Base-by-base conservation (phyloP, 2,888 invertebrate species). In the Phalangium opilio region DNA sequence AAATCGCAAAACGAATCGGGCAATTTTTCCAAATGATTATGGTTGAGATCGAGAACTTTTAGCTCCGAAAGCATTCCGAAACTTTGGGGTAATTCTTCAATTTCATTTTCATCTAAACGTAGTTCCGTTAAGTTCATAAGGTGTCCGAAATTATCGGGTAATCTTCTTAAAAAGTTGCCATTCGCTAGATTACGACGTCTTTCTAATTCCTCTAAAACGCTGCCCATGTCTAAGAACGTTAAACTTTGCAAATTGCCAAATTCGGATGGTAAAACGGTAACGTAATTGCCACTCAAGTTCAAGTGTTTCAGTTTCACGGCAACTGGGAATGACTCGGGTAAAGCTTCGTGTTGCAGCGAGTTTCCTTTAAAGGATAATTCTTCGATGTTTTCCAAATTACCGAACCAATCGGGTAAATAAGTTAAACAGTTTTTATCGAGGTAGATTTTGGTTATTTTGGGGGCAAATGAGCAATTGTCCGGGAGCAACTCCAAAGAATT, bases 51-150 rank as follows among this genome's bases (percentile, higher is more conserved):
- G 12, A 51, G 47, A 17, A 43, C 44, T 15, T 5, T n/a, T 3
- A 51, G 33, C 7, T 42, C 42, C 11, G 14, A 14, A 19, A 51
- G 42, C 18, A 15, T 10, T 46, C 51, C 51, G 47, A 51, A 51
- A 19, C 44, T 33, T 33, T 39, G 17, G 10, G 51, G 51, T 8
- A 51, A 32, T 14, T 42, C 39, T 14, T 43, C 12, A 19, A 51
- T 19, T 8, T 44, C 34, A 43, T 51, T 51, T 44, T 51, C 51
- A 51, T 51, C 51, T 19, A 51, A 35, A 34, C 49, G 41, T 34
- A 51, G 41, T 17, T 49, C 44, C 11, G 46, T 41, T 11, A 51
- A 32, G 14, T 47, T 47, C n/a, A 10, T 20, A 3, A 51, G 19
- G 19, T 47, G 12, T 12, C 36, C 33, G 39, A 51, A 51, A 34